These are phyloP conservation scores for Acronicta aceris DNA, from an alignment of 2,888 invertebrate genomes.

Conservation along the genomic window DNA sequence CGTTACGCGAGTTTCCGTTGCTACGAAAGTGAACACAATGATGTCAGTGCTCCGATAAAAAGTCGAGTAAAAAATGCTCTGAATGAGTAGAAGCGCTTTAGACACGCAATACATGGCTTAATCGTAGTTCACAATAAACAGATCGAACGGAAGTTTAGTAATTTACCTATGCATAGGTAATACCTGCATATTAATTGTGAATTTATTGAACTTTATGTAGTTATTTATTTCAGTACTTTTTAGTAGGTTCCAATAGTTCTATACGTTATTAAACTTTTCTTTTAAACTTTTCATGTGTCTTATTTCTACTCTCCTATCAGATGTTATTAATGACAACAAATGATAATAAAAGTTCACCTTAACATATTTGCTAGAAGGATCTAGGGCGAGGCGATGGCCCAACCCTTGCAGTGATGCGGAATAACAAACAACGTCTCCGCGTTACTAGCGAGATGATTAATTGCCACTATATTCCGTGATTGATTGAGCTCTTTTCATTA, in stretches of 20 bases:
- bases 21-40: conserved; percentile 87
- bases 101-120: conserved; percentile 71
- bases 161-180: conserved; percentile 58
- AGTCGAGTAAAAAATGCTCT: conserved; percentile 80
- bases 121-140: conserved; percentile 64
- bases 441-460: conserved; percentile 81
- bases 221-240: conserved; percentile 9
- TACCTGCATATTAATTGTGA: conserved; percentile 57
- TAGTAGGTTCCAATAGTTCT: not conserved
- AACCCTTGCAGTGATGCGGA: conserved; percentile 71
- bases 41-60: conserved; percentile 82
- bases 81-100: conserved; percentile 77
- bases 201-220: conserved; percentile 1
- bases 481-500: conserved; percentile 76
- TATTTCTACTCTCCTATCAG: too few relatives aligned
- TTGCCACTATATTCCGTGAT: conserved; percentile 76
- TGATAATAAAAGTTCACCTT: conserved; percentile 53
- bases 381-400: conserved; percentile 52
- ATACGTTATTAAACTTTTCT: not conserved
- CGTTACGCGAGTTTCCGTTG: conserved; percentile 86
- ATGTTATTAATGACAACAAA: conserved; percentile 60
- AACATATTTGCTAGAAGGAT: conserved; percentile 47
- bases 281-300: too few relatives aligned
- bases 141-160: conserved; percentile 72
- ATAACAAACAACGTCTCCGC: conserved; percentile 66